Percentiles rank a stretch among this genome's conserved stretches.
phyloP scores from a whole-genome alignment of 1,140 invertebrate species.

The Drosophila rufa region DNA sequence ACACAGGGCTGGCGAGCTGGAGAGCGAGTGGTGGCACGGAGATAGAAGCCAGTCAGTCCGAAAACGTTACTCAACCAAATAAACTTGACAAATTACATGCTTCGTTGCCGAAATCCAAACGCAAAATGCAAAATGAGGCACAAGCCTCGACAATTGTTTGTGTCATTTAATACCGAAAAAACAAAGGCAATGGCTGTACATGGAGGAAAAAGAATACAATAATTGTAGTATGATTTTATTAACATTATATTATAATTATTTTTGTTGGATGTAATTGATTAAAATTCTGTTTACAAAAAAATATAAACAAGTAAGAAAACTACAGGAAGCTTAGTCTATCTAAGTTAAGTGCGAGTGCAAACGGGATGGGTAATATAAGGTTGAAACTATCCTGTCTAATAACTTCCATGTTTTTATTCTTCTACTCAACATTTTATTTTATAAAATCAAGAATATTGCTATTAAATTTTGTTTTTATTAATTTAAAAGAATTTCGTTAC shows the following conservation, averaged over 20 bases:
- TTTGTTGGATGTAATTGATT: neutral
- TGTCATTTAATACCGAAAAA: conserved; percentile 52
- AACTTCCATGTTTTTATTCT: too few species aligned
- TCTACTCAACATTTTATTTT: too few species aligned
- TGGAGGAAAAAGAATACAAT: neutral
- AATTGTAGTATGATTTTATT: too few species aligned
- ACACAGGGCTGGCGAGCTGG: conserved; percentile 12
- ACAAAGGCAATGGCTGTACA: conserved; percentile 16
- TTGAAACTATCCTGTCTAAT: too few species aligned
- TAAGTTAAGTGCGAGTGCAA: too few species aligned
- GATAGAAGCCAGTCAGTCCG: conserved; percentile 14
- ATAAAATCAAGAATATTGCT: too few species aligned
- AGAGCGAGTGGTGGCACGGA: neutral
- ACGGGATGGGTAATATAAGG: too few species aligned
- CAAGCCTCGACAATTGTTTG: conserved; percentile 35
- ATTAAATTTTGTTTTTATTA: too few species aligned
- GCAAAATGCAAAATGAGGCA: conserved; percentile 49
- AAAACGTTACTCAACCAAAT: conserved; percentile 77
- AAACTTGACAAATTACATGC: conserved; percentile 80
- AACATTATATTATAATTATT: too few species aligned
- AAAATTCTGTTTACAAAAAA: neutral
- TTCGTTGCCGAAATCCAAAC: conserved; percentile 46
- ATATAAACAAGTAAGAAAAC: too few species aligned
- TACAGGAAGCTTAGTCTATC: too few species aligned
- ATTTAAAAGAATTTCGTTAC: too few species aligned